Conservation (phyloP, 23 tunicate species). For the Ascidia mentula region DNA sequence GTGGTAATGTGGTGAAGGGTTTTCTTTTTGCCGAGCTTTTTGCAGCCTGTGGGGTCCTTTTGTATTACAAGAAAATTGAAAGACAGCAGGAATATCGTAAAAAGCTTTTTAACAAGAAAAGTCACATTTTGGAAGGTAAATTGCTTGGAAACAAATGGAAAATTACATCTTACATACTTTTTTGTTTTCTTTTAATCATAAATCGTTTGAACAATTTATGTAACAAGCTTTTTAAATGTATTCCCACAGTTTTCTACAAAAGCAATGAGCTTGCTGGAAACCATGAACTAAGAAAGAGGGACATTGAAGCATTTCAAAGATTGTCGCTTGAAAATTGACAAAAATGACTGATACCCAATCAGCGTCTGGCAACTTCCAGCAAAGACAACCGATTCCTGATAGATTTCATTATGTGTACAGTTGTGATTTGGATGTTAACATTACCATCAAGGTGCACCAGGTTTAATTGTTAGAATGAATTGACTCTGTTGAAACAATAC, state of each 20-base stretch:
- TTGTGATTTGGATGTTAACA: conserved; percentile 70
- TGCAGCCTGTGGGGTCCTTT: conserved; percentile 27
- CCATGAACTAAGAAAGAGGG: neutral
- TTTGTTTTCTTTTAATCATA: no score
- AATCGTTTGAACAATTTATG: no score
- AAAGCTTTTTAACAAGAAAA: conserved; percentile 25
- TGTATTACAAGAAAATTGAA: conserved; percentile 51
- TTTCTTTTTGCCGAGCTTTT: conserved; percentile 19
- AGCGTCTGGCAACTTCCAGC: neutral
- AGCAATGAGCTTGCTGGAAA: conserved; percentile 18
- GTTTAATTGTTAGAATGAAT: no score
- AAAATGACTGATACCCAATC: conserved; percentile 17
- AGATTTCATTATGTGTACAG: conserved; percentile 84
- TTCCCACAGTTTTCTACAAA: conserved; percentile 11
- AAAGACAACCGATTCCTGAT: conserved; percentile 51
- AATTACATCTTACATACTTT: no score
- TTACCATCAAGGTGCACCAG: conserved; percentile 41
- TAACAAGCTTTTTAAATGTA: no score
- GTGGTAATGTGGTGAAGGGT: neutral
- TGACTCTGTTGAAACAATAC: no score
- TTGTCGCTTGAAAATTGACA: neutral
- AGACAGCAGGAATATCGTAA: conserved; percentile 33
- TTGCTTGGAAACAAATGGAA: no score
- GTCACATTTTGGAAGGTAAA: conserved; percentile 48
- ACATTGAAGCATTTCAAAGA: conserved; percentile 6